These are phyloP conservation scores for Lepilemur septentrionalis DNA, from an alignment of 2,797 vertebrate species.

Conservation along the genomic window DNA sequence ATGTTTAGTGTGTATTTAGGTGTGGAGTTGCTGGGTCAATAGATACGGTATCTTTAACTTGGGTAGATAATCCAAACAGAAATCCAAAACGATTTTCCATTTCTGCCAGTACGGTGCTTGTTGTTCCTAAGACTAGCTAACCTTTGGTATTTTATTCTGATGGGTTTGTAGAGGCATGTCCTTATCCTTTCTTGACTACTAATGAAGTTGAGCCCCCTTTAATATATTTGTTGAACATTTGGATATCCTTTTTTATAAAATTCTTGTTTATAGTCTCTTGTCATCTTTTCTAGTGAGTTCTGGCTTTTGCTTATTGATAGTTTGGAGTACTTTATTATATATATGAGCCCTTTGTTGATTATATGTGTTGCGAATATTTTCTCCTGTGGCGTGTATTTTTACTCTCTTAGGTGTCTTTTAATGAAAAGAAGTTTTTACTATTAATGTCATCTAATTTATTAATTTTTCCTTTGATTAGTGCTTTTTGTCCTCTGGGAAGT, in stretches of 20 bases:
- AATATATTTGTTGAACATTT: neutral
- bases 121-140: neutral
- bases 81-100: neutral
- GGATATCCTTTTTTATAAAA: neutral
- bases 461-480: neutral
- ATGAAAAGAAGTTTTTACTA: constrained; percentile 9
- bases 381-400: neutral
- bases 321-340: neutral
- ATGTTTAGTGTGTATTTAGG: neutral
- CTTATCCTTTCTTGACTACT: neutral
- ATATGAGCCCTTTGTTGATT: neutral
- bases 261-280: neutral
- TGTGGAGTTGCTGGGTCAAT: neutral
- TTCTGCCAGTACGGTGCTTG: neutral
- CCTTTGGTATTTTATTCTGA: neutral
- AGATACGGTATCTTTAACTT: neutral
- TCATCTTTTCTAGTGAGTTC: neutral
- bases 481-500: neutral
- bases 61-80: neutral
- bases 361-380: neutral
- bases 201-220: neutral
- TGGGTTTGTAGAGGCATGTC: neutral
- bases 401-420: neutral
- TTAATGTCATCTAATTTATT: neutral
- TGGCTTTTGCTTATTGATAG: neutral